A percentile compares a stretch with the other conserved stretches of the same genome.
phyloP scores from a whole-genome alignment of 2,888 invertebrate genomes.

The Oscheius sp. region DNA sequence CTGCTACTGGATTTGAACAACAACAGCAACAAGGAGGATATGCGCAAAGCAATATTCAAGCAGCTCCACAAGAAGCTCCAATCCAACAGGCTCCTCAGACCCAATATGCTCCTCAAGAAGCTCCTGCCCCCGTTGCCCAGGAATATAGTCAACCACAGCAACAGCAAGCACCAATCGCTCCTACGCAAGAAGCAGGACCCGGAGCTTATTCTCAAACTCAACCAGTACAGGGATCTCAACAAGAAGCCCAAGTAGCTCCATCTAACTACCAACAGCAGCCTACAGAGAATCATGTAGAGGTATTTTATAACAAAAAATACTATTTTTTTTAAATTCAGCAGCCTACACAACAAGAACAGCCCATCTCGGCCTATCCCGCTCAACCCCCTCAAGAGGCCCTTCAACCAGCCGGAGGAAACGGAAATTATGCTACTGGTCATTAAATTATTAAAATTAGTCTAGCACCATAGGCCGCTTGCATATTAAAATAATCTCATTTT shows the following conservation, averaged over 20 bases:
- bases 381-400: neutral
- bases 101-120: neutral
- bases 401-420: neutral
- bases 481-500: neutral
- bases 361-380: neutral
- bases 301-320: neutral
- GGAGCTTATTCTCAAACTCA: too few relatives aligned
- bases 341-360: constrained; percentile 1
- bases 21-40: too few relatives aligned
- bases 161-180: too few relatives aligned
- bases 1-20: neutral
- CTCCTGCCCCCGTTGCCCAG: constrained; percentile 17
- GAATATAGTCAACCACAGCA: neutral
- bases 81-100: constrained; percentile 2
- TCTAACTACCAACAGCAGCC: neutral
- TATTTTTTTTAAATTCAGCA: neutral
- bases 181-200: too few relatives aligned
- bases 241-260: neutral
- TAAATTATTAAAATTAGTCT: neutral
- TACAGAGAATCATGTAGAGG: neutral
- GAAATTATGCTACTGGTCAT: neutral
- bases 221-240: neutral
- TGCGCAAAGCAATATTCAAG: neutral
- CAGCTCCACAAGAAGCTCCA: neutral
- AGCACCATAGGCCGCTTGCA: neutral